These are phyloP conservation scores for Corydoras maculifer DNA, from an alignment of 2,113 vertebrate genomes.

Conservation along the genomic window DNA sequence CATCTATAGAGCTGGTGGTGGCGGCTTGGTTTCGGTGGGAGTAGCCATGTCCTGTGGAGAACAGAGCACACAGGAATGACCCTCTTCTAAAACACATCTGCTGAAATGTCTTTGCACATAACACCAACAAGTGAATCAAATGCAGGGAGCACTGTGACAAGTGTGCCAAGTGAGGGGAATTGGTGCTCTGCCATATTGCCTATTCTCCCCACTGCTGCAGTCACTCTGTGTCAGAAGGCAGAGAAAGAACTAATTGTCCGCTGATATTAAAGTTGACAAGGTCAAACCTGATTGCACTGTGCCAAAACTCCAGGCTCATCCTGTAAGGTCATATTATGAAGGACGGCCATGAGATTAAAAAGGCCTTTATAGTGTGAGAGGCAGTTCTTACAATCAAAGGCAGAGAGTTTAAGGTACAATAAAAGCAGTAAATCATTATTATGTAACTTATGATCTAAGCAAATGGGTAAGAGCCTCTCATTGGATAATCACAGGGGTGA, in stretches of 20 bases:
- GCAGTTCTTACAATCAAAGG: constrained; percentile 14
- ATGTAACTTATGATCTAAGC: background rate
- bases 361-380: background rate
- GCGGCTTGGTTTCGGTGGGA: constrained; percentile 49
- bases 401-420: constrained; percentile 9
- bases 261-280: too few species aligned
- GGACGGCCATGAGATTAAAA: too few species aligned
- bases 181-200: constrained; percentile 23
- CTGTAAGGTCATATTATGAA: too few species aligned
- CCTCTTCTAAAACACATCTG: background rate
- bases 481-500: too few species aligned
- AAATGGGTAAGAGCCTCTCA: too few species aligned
- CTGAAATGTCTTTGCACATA: background rate
- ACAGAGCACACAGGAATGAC: background rate
- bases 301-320: too few species aligned
- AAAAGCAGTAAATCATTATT: constrained; percentile 1
- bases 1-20: constrained; percentile 46
- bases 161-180: constrained; percentile 18
- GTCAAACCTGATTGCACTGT: too few species aligned
- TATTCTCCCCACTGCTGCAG: too few species aligned
- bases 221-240: too few species aligned
- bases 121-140: constrained; percentile 18
- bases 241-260: too few species aligned
- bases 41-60: constrained; percentile 49
- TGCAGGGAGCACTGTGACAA: background rate